Evolutionary conservation across 2,113 vertebrate genomes (phyloP), one percentile per base, ranked within the genome.

Genomic region (Dicerorhinus sumatrensis): DNA sequence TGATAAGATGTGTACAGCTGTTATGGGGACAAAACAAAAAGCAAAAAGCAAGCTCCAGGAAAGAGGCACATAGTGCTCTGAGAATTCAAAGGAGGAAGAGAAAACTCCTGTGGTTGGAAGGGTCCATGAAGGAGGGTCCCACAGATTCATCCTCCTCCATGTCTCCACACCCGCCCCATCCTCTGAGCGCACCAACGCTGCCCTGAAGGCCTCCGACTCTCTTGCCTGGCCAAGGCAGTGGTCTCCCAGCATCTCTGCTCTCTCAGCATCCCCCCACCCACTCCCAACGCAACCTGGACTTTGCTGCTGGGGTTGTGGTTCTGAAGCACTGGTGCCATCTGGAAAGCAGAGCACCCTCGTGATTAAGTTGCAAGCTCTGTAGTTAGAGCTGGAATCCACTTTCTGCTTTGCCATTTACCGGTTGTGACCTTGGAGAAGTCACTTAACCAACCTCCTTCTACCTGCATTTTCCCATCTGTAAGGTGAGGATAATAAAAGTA

Each of bases 131-230:
- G 51, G 17, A 79, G n/a, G 16, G 17, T 16, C 36, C n/a, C 3
- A 2, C 16, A n/a, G 27, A 31, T 23, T 2, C 29, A 8, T 1
- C 21, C 2, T 8, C 0, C 5, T 23, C 33, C 6, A 0, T 0
- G 2, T 51, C 39, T 46, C 27, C 48, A 12, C 13, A 2, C 0
- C 4, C 23, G 33, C 13, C 16, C 51, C 14, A 3, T 79, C 3
- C 73, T 56, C 39, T 8, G 25, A 3, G 1, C 0, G 54, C 20
- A 27, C 8, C 12, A 46, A 8, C 31, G 21, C 27, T 46, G 21
- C 39, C 25, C 31, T 3, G 2, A 29, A 27, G 25, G 23, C 21
- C 17, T 11, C 5, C 29, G 6, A 2, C 10, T 51, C 25, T 51
- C 42, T 48, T 20, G n/a, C 62, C 8, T 7, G 31, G 42, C 42